A percentile compares a stretch with the other conserved stretches of the same genome.
These are phyloP conservation scores for Rosalia funebris DNA, from an alignment of 2,888 invertebrate genomes.

Conservation along the genomic window DNA sequence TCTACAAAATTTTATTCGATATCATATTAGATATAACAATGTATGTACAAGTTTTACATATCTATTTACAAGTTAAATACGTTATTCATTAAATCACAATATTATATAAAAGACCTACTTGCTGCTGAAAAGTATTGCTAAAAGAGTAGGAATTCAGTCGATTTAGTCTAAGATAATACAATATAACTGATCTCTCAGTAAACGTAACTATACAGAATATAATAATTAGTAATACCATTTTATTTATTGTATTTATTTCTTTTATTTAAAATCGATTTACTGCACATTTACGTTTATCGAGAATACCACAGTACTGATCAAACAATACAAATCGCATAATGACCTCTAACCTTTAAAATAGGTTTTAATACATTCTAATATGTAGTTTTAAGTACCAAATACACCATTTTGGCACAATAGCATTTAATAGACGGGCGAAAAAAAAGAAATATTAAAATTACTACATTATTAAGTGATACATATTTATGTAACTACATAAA, in stretches of 20 bases:
- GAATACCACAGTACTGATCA: neutral
- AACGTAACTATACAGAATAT: too few relatives aligned
- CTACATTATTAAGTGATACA: neutral
- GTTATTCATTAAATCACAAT: conserved; percentile 48
- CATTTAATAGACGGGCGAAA: neutral
- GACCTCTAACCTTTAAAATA: conserved; percentile 4
- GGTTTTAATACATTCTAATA: neutral
- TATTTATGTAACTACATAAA: neutral
- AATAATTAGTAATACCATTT: too few relatives aligned
- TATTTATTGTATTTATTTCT: too few relatives aligned
- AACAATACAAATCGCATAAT: neutral
- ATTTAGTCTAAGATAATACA: conserved; percentile 38
- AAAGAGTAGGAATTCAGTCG: conserved; percentile 57
- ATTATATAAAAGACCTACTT: conserved; percentile 38
- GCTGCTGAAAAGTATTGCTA: conserved; percentile 54
- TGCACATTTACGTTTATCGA: conserved; percentile 1
- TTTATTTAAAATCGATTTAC: too few relatives aligned
- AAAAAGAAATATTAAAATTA: neutral
- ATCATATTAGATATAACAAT: conserved; percentile 48
- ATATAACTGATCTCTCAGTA: neutral
- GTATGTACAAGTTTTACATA: conserved; percentile 48
- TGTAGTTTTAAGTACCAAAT: neutral
- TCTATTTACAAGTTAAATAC: conserved; percentile 39
- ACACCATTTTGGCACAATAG: conserved; percentile 9
- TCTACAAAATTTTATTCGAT: conserved; percentile 52